Evolutionary conservation across 2,113 vertebrate genomes (phyloP).

Genomic region (Cervus canadensis): DNA sequence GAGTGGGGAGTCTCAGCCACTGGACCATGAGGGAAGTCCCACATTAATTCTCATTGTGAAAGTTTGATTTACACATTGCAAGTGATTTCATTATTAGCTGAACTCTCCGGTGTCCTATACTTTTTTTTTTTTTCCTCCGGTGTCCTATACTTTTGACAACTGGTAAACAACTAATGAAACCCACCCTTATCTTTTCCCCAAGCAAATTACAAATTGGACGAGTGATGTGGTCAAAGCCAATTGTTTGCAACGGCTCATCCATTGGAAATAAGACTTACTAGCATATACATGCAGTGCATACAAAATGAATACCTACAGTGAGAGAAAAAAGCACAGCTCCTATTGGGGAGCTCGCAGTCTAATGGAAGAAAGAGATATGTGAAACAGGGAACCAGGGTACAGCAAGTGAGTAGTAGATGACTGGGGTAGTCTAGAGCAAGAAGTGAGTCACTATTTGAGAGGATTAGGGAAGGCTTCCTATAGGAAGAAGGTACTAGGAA

Average conservation of each 20-base stretch:
- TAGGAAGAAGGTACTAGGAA: neutral
- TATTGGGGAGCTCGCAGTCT: neutral
- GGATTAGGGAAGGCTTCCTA: neutral
- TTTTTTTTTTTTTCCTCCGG: neutral
- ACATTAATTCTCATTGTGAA: neutral
- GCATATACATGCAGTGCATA: neutral
- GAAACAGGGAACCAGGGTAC: neutral
- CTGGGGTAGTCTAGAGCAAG: neutral
- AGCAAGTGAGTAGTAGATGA: neutral
- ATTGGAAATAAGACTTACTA: slow-evolving; percentile 3
- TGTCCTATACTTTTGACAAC: neutral
- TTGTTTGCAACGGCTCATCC: neutral
- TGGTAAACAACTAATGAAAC: neutral
- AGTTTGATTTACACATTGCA: neutral
- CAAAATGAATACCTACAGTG: neutral
- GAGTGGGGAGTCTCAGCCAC: neutral
- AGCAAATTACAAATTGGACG: neutral
- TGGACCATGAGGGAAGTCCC: neutral
- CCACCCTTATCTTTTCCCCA: neutral
- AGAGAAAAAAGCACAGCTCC: neutral
- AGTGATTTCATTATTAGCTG: neutral
- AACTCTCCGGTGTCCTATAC: neutral
- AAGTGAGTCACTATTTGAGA: neutral
- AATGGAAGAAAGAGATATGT: neutral
- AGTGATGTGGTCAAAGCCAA: neutral